Base-by-base conservation (phyloP, 2,888 invertebrate species). In the Sarcophaga carnaria region DNA sequence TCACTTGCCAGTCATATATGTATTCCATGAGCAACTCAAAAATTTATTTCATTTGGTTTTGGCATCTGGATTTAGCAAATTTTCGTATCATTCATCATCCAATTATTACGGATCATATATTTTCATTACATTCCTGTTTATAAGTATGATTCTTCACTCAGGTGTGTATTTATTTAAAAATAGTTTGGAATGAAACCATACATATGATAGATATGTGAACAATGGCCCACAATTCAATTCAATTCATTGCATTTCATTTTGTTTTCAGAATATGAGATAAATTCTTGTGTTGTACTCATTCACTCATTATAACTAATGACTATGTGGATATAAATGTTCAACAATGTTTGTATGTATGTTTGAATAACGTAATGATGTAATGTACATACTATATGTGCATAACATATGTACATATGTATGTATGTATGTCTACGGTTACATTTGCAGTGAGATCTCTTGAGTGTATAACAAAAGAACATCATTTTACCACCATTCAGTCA, bases 101-200 rank as follows among this genome's bases (percentile, higher is more conserved):
- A 72, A 80, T 74, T 74, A 67, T 20, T 37, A 69, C 74, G 74
- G 74, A 74, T 80, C 80, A 75, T 81, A 81, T 74, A 81, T 75
- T 75, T 62, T 27, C 47, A 75, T 81, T 69, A 69, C n/a, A 37
- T 63, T 67, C 62, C 47, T 66, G 71, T 49, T 22, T 60, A 49
- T 4, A 54, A 37, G 37, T 10, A 37, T 10, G 37, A 37, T 10
- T 54, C 17, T 17, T 27, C 60, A 69, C 63, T 62, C 80, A 75
- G 69, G 75, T 81, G 75, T 69, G 49, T 69, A 67, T 17, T 5
- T 62, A 10, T 62, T 62, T 11, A 11, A 22, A 62, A 62, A 10
- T 10, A n/a, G 22, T 62, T 62, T 62, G 49, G 20, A 64, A 71
- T 59, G 69, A 14, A 59, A 67, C 20, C 59, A 76, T 76, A 76